A percentile compares a stretch with the other conserved stretches of the same genome.
phyloP scores from a whole-genome alignment of 2,888 invertebrate genomes.

The Gastracanthus pulcherrimus region DNA sequence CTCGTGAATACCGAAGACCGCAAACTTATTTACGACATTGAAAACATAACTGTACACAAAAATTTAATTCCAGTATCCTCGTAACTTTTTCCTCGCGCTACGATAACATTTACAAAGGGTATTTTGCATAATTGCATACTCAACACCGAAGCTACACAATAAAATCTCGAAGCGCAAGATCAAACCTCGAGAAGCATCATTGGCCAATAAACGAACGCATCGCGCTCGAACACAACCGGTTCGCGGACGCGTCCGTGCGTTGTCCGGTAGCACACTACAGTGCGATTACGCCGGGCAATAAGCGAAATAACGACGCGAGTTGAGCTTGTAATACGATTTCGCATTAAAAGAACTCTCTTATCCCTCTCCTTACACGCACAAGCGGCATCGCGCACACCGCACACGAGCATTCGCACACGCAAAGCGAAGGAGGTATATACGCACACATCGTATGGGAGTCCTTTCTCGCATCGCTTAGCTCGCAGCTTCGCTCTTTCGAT shows the following conservation, averaged over 20 bases:
- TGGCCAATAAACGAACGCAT: conserved; percentile 30
- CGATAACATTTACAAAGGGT: not conserved
- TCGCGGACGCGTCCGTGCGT: conserved; percentile 31
- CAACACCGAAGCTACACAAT: not conserved
- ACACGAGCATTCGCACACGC: not conserved
- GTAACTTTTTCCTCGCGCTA: not conserved
- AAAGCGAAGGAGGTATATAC: not conserved
- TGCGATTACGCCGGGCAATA: conserved; percentile 48
- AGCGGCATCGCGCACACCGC: not conserved
- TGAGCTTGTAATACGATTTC: conserved; percentile 46
- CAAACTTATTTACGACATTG: conserved; percentile 11
- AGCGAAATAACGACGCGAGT: conserved; percentile 48
- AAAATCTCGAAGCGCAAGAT: not conserved
- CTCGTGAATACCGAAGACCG: not conserved
- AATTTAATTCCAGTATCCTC: not conserved
- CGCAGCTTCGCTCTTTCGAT: conserved; percentile 52
- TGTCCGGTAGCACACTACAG: conserved; percentile 40
- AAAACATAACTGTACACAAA: not conserved
- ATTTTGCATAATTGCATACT: not conserved
- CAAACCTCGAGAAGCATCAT: conserved; percentile 7
- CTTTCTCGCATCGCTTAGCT: too few species aligned
- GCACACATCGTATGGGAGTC: not conserved
- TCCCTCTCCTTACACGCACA: conserved; percentile 8
- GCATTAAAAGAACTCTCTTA: conserved; percentile 40
- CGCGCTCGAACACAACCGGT: conserved; percentile 49